Evolutionary conservation across 2,888 invertebrate species (phyloP), one percentile per base, ranked within the genome.

Genomic region (Lacanobia wlatinum): DNA sequence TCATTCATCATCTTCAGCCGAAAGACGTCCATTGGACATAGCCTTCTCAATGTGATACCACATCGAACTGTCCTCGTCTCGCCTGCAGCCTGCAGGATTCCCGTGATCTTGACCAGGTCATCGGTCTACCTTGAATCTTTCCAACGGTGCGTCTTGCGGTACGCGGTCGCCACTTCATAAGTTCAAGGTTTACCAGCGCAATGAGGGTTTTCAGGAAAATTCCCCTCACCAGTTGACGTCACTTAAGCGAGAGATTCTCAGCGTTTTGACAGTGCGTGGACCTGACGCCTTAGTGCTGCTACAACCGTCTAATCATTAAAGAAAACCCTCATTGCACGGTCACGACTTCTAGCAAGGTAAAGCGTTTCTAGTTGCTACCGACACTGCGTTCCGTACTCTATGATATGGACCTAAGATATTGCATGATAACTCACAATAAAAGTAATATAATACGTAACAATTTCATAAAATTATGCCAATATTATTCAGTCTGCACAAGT

Each of bases 391-490:
- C 21, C 59, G 14, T 21, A 8, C 40, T 69, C 55, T 69, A 43
- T 43, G 43, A 46, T 69, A 67, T 43, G 14, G 56, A 73, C 64
- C 58, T 76, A 69, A 52, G 38, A 4, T 69, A 50, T 85, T 73
- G 85, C 84, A 68, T 84, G 85, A 16, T 60, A 68, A 12, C 18
- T 14, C 6, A 38, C 61, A 28, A 55, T 78, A 74, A 78, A 68
- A 18, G 28, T 61, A 48, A 28, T 34, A 21, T n/a, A 23, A 76
- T 69, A 84, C 69, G 85, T 85, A 84, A 85, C 74, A 58, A 83
- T 76, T 77, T 70, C 64, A 67, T 66, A 64, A 62, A 85, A 82
- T 84, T 75, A 83, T 76, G 59, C 71, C 75, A 77, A 80, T 73
- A 77, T 55, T 71, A 76, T 76, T 9, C 38, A 61, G 56, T 23